Percentiles rank a stretch among this genome's conserved stretches.
Evolutionary conservation across 2,888 invertebrate species (phyloP).

Genomic region (Melanostoma mellinum): DNA sequence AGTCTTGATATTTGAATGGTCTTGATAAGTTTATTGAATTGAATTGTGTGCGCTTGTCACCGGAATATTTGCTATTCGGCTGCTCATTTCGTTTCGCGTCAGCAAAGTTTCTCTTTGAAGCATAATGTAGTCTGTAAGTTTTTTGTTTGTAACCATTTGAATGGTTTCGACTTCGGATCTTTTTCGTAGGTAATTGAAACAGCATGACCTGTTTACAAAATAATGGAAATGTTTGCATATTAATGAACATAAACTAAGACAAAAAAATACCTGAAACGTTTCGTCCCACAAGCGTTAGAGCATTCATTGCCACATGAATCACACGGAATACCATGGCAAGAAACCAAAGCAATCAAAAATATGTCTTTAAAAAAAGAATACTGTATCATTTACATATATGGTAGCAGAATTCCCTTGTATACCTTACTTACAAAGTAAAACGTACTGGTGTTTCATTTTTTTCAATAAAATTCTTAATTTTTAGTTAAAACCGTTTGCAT

Average conservation of each 20-base stretch:
- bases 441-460: constrained; percentile 34
- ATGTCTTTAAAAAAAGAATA: constrained; percentile 30
- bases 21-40: too few species aligned
- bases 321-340: constrained; percentile 82
- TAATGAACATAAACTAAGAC: constrained; percentile 5
- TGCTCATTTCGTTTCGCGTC: constrained; percentile 76
- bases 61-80: constrained; percentile 49
- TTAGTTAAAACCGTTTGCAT: constrained; percentile 10
- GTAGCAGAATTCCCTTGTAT: neutral
- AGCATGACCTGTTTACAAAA: constrained; percentile 84
- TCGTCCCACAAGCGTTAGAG: constrained; percentile 85
- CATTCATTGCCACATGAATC: constrained; percentile 87
- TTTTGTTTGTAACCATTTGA: constrained; percentile 77
- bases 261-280: constrained; percentile 83
- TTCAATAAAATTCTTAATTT: neutral
- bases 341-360: constrained; percentile 63
- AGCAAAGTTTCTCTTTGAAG: constrained; percentile 79
- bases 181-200: constrained; percentile 87
- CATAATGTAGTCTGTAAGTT: constrained; percentile 79
- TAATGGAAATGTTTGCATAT: too few species aligned
- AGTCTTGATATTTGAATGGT: too few species aligned
- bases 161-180: constrained; percentile 80
- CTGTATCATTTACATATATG: neutral
- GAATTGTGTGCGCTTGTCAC: constrained; percentile 29
- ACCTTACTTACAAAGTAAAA: constrained; percentile 46